These are phyloP conservation scores for Procambarus virginalis DNA, from an alignment of 1,140 invertebrate genomes.

Conservation along the genomic window DNA sequence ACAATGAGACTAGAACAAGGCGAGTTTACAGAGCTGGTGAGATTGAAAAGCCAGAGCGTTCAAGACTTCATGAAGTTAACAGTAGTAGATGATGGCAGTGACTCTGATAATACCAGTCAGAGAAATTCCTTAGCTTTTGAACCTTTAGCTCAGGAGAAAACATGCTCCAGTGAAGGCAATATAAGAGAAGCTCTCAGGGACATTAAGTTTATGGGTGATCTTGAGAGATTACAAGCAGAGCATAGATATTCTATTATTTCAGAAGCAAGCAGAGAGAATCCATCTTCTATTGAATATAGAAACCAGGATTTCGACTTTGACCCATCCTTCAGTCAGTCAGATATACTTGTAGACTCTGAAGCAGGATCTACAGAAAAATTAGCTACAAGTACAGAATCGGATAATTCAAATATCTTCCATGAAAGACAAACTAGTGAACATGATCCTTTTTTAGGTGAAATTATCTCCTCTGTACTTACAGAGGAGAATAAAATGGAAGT, in stretches of 20 bases:
- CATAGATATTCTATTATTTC: constrained; percentile 65
- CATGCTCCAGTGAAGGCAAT: constrained; percentile 60
- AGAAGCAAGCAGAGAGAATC: constrained; percentile 57
- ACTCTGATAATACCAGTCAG: constrained; percentile 65
- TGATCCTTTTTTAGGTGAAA: constrained; percentile 67
- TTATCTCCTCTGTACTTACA: constrained; percentile 51
- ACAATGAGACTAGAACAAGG: constrained; percentile 79
- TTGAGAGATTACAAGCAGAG: constrained; percentile 63
- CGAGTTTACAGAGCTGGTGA: constrained; percentile 81
- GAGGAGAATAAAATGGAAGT: constrained; percentile 37
- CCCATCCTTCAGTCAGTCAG: neutral
- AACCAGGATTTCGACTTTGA: constrained; percentile 27
- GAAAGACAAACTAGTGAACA: constrained; percentile 34
- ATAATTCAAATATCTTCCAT: constrained; percentile 38
- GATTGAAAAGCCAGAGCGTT: constrained; percentile 83
- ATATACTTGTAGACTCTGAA: constrained; percentile 10
- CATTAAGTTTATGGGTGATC: constrained; percentile 56
- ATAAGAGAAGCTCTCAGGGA: constrained; percentile 62
- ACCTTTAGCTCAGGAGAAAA: constrained; percentile 46
- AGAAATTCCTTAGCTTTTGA: constrained; percentile 54
- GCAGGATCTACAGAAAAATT: constrained; percentile 47
- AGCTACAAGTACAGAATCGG: constrained; percentile 29
- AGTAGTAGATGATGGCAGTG: constrained; percentile 73
- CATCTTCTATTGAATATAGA: constrained; percentile 62
- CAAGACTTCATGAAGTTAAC: constrained; percentile 85